Evolutionary conservation across 1,140 invertebrate species (phyloP), one percentile per base, ranked within the genome.

Genomic region (Apocrypta bakeri): DNA sequence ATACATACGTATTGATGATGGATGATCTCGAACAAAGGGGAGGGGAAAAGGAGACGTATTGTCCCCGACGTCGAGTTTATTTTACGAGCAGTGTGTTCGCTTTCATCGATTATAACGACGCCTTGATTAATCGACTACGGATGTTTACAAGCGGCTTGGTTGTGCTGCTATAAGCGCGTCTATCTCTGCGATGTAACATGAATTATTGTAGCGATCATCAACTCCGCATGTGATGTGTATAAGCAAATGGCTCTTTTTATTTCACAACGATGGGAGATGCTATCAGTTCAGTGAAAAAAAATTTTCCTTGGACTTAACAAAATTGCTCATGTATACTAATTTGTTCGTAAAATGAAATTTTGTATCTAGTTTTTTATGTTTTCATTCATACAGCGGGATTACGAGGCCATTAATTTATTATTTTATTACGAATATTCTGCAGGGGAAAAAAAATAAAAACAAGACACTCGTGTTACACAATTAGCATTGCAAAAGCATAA

Each of bases 21-120:
- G 73, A 85, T 85, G 84, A 86, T 84, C 71, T 83, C 78, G 68
- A 69, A 17, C 27, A 42, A 48, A 27, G 29, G 56, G 64, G 29
- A 74, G 76, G 71, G 77, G 48, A 63, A 83, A 81, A 81, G 84
- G 81, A 84, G 82, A 84, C 79, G 83, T 83, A 85, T 84, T 85
- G 85, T 83, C 80, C 84, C 79, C 77, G 84, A 83, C 79, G 82
- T 79, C 25, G 68, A 85, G 83, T 86, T 84, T 85, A 86, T 86
- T 86, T 82, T 79, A 83, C 79, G 79, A 82, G 64, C 69, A 79
- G 69, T 80, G 79, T 78, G 73, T 82, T 82, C 27, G 82, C 82
- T 85, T 82, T 85, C 84, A 81, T 85, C 84, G 84, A 82, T 85
- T 82, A 80, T 79, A 83, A 82, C 78, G 75, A 82, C 78, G 75